Evolutionary conservation across 2,113 vertebrate species (phyloP), one percentile per base, ranked within the genome.

Genomic region (Daphoenositta chrysoptera): DNA sequence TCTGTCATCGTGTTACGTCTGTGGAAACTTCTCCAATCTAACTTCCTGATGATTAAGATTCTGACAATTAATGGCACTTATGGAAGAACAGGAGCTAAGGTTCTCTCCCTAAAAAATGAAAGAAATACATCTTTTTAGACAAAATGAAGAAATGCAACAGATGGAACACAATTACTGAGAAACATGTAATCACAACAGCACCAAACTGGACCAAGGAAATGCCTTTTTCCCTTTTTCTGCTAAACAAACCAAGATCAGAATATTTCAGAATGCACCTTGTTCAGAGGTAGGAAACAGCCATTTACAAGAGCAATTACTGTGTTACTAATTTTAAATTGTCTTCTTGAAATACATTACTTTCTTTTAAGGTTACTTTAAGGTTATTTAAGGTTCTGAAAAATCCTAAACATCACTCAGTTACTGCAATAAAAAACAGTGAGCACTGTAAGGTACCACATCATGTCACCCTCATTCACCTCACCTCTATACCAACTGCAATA

Each of bases 11-110:
- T 15, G 11, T 18, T 48, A 88, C 11, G 6, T 35, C 48, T 68
- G 33, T 69, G 12, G 84, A 48, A 48, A 56, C 1, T 0, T 1
- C 23, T 39, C 21, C 33, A 63, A 20, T 57, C 50, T 15, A 37
- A 50, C 9, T 33, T 89, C 14, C 60, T 58, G 11, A 23, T 0
- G 0, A 79, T 37, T 58, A 54, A 50, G 48, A 44, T 22, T 8
- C 5, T n/a, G 37, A 61, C 9, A 85, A 50, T 28, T 77, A 64
- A 83, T 11, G 22, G 16, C 7, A 28, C 15, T 35, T 53, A 37
- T 0, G 4, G 23, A 83, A 35, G 42, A 88, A 56, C 15, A 73
- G 22, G 17, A 0, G 1, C 37, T 65, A 68, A 10, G 7, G 11
- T 15, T 68, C 70, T 39, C 60, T 69, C 11, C 23, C 23, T 19